Evolutionary conservation across 2,113 vertebrate genomes (phyloP).

Genomic region (Anoplopoma fimbria): DNA sequence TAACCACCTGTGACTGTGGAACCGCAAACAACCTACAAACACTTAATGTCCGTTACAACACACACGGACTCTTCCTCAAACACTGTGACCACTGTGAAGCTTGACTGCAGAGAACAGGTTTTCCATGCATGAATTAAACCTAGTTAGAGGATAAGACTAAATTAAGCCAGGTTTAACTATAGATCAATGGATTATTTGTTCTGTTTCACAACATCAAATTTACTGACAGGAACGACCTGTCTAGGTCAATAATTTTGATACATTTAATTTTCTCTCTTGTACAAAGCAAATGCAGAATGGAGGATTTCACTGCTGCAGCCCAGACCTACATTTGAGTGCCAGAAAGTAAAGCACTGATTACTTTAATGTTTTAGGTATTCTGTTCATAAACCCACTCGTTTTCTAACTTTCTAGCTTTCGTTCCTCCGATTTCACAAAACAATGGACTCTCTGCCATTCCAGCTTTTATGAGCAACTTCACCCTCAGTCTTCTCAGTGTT

Average conservation of each 20-base stretch:
- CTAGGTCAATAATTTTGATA: background rate
- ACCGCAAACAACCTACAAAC: background rate
- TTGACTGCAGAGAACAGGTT: background rate
- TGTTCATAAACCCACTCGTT: background rate
- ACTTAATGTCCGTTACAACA: background rate
- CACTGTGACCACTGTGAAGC: background rate
- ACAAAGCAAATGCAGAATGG: background rate
- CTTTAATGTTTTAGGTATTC: slow-evolving; percentile 10
- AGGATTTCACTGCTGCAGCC: background rate
- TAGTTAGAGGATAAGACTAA: too few species aligned
- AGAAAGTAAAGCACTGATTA: background rate
- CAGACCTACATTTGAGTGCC: background rate
- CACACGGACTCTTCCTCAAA: background rate
- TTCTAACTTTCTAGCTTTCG: background rate
- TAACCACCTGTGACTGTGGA: background rate
- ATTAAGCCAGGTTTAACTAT: background rate
- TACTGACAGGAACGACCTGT: background rate
- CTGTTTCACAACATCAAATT: background rate
- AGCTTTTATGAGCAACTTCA: background rate
- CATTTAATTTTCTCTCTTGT: background rate
- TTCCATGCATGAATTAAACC: background rate
- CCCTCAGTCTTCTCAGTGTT: background rate
- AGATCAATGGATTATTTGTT: background rate
- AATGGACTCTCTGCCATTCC: background rate
- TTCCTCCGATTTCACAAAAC: background rate